Conservation (phyloP, 2,797 vertebrate species). For the Sylvilagus floridanus region DNA sequence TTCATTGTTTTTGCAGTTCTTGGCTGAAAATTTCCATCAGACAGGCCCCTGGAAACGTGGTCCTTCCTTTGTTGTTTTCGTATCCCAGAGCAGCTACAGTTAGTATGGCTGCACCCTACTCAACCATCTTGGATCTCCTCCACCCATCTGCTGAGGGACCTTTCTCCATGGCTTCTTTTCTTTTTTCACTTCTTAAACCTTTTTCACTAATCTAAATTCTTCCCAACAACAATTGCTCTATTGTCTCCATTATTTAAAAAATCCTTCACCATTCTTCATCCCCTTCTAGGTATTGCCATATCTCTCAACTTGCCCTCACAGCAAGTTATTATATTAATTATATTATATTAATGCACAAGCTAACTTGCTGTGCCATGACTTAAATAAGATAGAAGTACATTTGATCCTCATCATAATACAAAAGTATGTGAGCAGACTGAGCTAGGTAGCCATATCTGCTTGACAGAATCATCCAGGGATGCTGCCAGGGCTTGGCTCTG, state of each 20-base stretch:
- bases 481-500: not conserved
- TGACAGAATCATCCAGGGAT: not conserved
- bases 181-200: not conserved
- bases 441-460: not conserved
- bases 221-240: not conserved
- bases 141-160: not conserved
- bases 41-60: too few relatives aligned
- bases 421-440: not conserved
- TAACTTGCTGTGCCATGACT: not conserved
- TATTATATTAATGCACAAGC: not conserved
- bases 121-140: not conserved
- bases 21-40: too few relatives aligned
- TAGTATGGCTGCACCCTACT: too few relatives aligned
- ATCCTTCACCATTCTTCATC: not conserved
- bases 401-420: not conserved
- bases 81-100: too few relatives aligned
- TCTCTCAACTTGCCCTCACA: not conserved
- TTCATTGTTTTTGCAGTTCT: too few relatives aligned
- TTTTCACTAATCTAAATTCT: slow-evolving; percentile 9
- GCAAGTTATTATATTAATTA: too few relatives aligned
- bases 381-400: not conserved
- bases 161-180: not conserved
- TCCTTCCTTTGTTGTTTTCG: too few relatives aligned
- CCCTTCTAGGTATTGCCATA: not conserved
- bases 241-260: slow-evolving; percentile 52